Evolutionary conservation across 1,140 invertebrate species (phyloP), one percentile per base, ranked within the genome.

Genomic region (Brachionus asplanchnoidis): DNA sequence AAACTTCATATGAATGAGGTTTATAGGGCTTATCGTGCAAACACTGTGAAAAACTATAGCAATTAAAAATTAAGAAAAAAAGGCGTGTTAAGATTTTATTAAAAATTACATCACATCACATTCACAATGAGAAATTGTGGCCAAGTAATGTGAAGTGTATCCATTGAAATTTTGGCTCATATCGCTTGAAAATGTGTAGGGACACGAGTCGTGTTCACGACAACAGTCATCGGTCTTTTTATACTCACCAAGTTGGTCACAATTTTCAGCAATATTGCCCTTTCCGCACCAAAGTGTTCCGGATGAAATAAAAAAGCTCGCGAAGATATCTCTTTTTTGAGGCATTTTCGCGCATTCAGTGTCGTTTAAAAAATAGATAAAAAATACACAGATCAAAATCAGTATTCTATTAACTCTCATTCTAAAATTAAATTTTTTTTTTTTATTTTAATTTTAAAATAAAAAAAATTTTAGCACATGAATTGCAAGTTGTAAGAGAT

Each of bases 221-320:
- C 95, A 96, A 88, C 95, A 96, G 60, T 92, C 91, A 87, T 96
- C 95, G 0, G 94, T 94, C 6, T 91, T 91, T 1, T 92, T 92
- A 87, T 94, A 93, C 20, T 92, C 92, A 1, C 95, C 95, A 5
- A 96, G 90, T 86, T 95, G 92, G 2, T 93, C 92, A 87, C 93
- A 94, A 86, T 92, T 92, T 11, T 91, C 91, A 1, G 94, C 94
- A 0, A 92, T 92, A 87, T 92, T 93, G 8, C 95, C 95, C 85
- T 93, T 93, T 3, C 95, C 95, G 88, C 95, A 96, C 95, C 95
- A 95, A 86, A 94, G 93, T 1, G 95, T 96, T 0, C 94, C 94
- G 0, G 94, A 94, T 56, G 94, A 92, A 60, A 93, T 90, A 42
- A 94, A 90, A 4, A 73, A 40, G 7, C 68, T 17, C 4, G 26